Conservation (phyloP, 92 coral and sea anemone species). For the Virgularia gustaviana region DNA sequence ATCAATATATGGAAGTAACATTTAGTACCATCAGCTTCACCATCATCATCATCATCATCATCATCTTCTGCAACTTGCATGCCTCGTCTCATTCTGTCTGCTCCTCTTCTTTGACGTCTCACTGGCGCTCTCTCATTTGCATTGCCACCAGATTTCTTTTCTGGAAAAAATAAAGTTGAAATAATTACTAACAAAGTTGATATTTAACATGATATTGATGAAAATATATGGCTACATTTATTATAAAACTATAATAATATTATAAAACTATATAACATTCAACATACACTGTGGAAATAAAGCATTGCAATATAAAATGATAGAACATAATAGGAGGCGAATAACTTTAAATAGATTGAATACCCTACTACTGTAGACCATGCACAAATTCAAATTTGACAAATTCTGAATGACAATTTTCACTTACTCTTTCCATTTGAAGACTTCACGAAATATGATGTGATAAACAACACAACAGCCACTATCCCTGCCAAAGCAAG, state of each 20-base stretch:
- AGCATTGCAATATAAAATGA: too few relatives aligned
- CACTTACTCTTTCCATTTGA: constrained; percentile 61
- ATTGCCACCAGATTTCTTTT: constrained; percentile 22
- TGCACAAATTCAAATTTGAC: neutral
- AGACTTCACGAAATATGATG: constrained; percentile 57
- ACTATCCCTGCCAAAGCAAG: constrained; percentile 71
- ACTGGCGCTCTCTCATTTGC: constrained; percentile 58
- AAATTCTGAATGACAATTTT: constrained; percentile 22
- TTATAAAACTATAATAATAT: too few relatives aligned
- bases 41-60: constrained; percentile 61
- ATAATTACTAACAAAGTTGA: too few relatives aligned
- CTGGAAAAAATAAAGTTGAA: too few relatives aligned
- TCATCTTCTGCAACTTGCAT: constrained; percentile 61
- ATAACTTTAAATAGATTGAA: neutral
- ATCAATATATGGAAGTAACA: neutral
- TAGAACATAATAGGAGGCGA: too few relatives aligned
- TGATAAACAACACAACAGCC: constrained; percentile 63
- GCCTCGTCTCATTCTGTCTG: constrained; percentile 67
- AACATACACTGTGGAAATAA: too few relatives aligned
- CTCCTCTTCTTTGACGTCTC: constrained; percentile 65
- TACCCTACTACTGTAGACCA: neutral
- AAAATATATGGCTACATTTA: too few relatives aligned
- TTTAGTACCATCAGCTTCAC: constrained; percentile 44
- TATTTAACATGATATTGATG: too few relatives aligned
- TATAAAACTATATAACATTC: too few relatives aligned